phyloP scores from a whole-genome alignment of 2,797 vertebrate genomes.

The Muscicapa comitata region DNA sequence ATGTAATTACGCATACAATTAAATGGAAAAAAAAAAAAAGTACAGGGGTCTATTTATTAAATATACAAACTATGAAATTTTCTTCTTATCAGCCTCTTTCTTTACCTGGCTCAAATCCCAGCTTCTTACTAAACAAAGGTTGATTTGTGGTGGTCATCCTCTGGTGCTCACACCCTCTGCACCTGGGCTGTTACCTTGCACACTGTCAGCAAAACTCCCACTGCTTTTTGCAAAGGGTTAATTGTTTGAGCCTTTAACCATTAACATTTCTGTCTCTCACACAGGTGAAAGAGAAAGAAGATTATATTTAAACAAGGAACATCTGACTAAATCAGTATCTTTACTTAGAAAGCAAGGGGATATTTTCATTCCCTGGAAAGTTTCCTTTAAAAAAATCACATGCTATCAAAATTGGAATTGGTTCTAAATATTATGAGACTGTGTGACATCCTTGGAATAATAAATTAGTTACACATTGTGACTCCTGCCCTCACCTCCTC shows the following conservation, averaged over 20 bases:
- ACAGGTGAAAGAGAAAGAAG: not conserved
- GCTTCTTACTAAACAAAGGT: not conserved
- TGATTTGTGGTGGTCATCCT: not conserved
- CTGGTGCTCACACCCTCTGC: not conserved
- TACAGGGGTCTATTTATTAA: not conserved
- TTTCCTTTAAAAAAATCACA: not conserved
- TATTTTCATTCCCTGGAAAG: not conserved
- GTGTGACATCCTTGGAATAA: not conserved
- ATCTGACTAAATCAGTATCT: not conserved
- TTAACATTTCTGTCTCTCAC: not conserved
- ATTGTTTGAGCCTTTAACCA: not conserved
- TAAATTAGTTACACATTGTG: not conserved
- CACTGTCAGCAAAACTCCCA: not conserved
- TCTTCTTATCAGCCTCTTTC: not conserved
- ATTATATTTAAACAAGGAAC: conserved; percentile 1
- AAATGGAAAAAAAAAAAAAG: not conserved
- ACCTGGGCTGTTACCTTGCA: not conserved
- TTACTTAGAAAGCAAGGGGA: not conserved
- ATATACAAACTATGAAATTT: not conserved
- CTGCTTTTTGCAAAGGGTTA: not conserved
- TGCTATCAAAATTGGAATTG: not conserved
- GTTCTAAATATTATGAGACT: not conserved
- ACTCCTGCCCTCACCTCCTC: not conserved
- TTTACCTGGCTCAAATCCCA: not conserved
- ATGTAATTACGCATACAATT: not conserved